These are phyloP conservation scores for Drosophila meridionalis DNA, from an alignment of 2,888 invertebrate species.

Conservation along the genomic window DNA sequence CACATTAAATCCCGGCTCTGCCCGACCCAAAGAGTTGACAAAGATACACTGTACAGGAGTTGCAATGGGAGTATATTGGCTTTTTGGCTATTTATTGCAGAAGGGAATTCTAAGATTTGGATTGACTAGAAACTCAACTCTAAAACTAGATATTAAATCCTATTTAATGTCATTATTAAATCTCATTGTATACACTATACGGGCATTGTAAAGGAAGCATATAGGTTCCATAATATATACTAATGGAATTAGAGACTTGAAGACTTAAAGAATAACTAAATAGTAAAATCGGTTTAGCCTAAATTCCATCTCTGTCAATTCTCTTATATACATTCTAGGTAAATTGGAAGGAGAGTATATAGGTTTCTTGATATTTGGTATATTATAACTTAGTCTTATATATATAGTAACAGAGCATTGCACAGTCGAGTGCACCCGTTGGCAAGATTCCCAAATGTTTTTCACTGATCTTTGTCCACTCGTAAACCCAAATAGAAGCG, in stretches of 20 bases:
- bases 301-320: no score
- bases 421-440: neutral
- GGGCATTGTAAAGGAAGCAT: neutral
- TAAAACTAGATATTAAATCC: no score
- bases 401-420: neutral
- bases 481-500: slow-evolving; percentile 30
- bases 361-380: no score
- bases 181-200: neutral
- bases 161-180: neutral
- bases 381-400: no score
- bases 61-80: neutral
- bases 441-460: neutral
- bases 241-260: no score
- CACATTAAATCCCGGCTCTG: slow-evolving; percentile 43
- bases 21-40: slow-evolving; percentile 34
- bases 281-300: no score
- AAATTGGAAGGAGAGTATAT: neutral
- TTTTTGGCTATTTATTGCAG: neutral
- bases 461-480: neutral
- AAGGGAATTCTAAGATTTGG: neutral
- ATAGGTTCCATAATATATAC: neutral
- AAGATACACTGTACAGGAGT: neutral
- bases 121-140: neutral
- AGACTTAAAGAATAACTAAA: no score
- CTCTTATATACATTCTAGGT: neutral